A percentile compares a stretch with the other conserved stretches of the same genome.
Conservation (phyloP, 2,888 invertebrate species). For the Hypomecis atomaria region DNA sequence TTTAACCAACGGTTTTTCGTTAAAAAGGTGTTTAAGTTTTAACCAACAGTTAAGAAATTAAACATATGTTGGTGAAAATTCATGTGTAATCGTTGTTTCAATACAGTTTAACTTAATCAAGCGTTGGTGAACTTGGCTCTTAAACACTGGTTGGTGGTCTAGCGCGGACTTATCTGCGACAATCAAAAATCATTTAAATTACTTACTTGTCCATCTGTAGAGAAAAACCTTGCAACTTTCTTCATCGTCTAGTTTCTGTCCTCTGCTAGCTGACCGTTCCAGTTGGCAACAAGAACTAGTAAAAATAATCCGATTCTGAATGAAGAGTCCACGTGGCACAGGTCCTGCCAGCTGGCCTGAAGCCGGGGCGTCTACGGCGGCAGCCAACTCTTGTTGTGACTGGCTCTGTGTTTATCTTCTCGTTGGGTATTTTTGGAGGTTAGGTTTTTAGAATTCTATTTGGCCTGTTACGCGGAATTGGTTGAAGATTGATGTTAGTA, state of each 20-base stretch:
- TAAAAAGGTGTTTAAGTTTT: too few species aligned
- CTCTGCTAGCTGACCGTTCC: slow-evolving; percentile 16
- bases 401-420: slow-evolving; percentile 44
- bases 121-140: too few species aligned
- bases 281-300: slow-evolving; percentile 51
- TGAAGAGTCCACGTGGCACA: slow-evolving; percentile 51
- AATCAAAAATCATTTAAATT: too few species aligned
- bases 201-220: too few species aligned
- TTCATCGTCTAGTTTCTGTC: background rate
- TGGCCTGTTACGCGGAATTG: background rate
- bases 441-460: slow-evolving; percentile 27
- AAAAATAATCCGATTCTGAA: slow-evolving; percentile 44
- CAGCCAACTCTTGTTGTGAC: slow-evolving; percentile 71
- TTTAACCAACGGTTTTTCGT: too few species aligned
- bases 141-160: too few species aligned
- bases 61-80: too few species aligned
- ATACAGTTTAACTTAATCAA: too few species aligned
- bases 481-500: too few species aligned
- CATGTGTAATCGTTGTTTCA: too few species aligned
- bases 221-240: background rate
- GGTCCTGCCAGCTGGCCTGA: slow-evolving; percentile 69
- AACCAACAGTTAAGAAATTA: too few species aligned
- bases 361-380: slow-evolving; percentile 54
- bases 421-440: slow-evolving; percentile 27
- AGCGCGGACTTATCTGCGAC: too few species aligned